Base-by-base conservation (phyloP, 2,888 invertebrate species). In the Resseliella maxima region DNA sequence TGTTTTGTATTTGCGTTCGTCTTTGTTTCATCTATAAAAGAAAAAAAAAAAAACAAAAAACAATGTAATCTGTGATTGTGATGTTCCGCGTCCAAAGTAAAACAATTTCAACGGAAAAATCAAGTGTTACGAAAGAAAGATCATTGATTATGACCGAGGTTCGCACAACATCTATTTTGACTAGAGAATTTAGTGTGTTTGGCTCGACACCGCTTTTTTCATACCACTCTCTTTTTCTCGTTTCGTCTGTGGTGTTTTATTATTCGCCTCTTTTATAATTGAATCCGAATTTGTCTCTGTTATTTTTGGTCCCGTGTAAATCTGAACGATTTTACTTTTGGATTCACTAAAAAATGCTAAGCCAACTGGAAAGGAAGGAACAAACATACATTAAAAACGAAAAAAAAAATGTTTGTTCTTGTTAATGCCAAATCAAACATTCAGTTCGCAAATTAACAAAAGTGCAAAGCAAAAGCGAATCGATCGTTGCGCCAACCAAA, bases 361-460 rank as follows among this genome's bases (percentile, higher is more conserved):
- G 41, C 12, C 50, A 59, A 27, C 18, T 24, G 24, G 27, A 59
- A 27, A 24, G 2, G 59, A 5, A 24, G 15, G 50, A 50, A 50
- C 15, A 18, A 18, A 50, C 10, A 41, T 41, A 41, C 5, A 41
- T 8, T 8, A 41, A 41, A 41, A 41, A 41, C 2, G 5, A 50
- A 18, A 50, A 18, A 3, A 24, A 27, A 59, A 59, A n/a, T 59
- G 15, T 59, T n/a, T 27, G 59, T 27, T 59, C 27, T 59, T 59
- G 59, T 59, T 59, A 59, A 24, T 59, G 59, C 27, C 27, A 27
- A 59, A 59, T 59, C 59, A n/a, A 59, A 59, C 59, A 59, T 59
- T 72, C 72, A 8, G 72, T 72, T 31, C 35, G 59, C 72, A 31
- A 72, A 72, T 72, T 72, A 72, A 31, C 72, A 72, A 72, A 31